Percentiles rank a stretch among this genome's conserved stretches.
These are phyloP conservation scores for Brachyalestes nurse DNA, from an alignment of 2,797 vertebrate species.

Conservation along the genomic window DNA sequence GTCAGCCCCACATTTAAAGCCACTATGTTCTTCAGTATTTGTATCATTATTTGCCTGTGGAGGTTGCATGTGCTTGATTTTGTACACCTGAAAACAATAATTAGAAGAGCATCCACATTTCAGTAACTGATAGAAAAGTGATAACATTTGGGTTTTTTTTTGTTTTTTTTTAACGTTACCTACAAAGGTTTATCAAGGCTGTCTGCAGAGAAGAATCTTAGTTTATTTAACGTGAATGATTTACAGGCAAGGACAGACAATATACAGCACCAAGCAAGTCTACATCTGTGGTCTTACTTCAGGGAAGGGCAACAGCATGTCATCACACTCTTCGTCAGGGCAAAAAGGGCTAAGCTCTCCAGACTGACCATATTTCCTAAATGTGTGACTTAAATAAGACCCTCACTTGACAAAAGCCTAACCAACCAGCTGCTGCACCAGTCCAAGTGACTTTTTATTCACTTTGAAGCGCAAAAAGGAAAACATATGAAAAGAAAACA, in stretches of 20 bases:
- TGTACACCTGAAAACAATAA: too few relatives aligned
- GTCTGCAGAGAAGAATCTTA: neutral
- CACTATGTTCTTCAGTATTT: too few relatives aligned
- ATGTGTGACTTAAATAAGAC: neutral
- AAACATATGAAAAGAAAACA: constrained; percentile 67
- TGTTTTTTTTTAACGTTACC: too few relatives aligned
- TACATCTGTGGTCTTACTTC: constrained; percentile 12
- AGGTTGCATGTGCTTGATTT: too few relatives aligned
- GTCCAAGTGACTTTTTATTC: constrained; percentile 57
- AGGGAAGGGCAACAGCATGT: neutral
- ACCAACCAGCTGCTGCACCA: neutral
- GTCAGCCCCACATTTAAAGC: too few relatives aligned
- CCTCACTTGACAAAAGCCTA: constrained; percentile 15
- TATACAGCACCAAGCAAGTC: neutral
- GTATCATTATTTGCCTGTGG: too few relatives aligned
- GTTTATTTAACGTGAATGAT: neutral
- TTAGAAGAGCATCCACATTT: too few relatives aligned
- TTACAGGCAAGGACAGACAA: neutral
- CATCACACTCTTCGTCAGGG: neutral
- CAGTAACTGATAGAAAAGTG: too few relatives aligned
- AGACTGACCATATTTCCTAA: constrained; percentile 1
- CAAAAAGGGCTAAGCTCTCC: neutral
- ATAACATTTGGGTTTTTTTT: too few relatives aligned
- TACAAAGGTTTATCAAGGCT: too few relatives aligned
- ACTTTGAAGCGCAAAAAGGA: constrained; percentile 70